These are phyloP conservation scores for Sipunculus nudus DNA, from an alignment of 2,888 invertebrate genomes.

Conservation along the genomic window DNA sequence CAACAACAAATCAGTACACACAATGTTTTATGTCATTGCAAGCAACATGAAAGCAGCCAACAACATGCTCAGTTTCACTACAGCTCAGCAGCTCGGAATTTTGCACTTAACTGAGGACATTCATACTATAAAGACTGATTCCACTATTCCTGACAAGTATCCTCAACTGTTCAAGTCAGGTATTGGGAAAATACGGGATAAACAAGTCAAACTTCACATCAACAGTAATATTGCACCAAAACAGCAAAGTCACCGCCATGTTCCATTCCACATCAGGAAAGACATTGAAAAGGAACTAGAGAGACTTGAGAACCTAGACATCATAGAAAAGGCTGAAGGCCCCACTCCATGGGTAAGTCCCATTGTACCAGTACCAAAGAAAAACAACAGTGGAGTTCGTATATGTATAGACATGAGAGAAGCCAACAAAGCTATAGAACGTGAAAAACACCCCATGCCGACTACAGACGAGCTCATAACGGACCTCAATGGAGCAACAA, in stretches of 20 bases:
- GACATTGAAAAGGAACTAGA: slow-evolving; percentile 40
- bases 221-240: slow-evolving; percentile 27
- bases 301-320: slow-evolving; percentile 37
- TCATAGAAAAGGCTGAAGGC: slow-evolving; percentile 46
- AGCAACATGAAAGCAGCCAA: no score
- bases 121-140: no score
- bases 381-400: slow-evolving; percentile 36
- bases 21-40: no score
- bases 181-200: slow-evolving; percentile 20
- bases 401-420: slow-evolving; percentile 43
- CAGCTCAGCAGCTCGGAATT: no score
- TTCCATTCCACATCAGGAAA: slow-evolving; percentile 40
- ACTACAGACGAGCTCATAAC: slow-evolving; percentile 38
- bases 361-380: slow-evolving; percentile 45
- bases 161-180: slow-evolving; percentile 1
- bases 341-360: slow-evolving; percentile 50
- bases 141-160: no score
- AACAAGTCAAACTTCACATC: slow-evolving; percentile 31
- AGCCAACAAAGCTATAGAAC: slow-evolving; percentile 35
- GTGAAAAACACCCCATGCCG: slow-evolving; percentile 40
- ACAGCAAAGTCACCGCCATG: slow-evolving; percentile 30
- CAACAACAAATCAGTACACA: no score
- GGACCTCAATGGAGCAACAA: slow-evolving; percentile 40
- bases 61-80: no score
- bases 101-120: no score